Percentiles rank a stretch among this genome's conserved stretches.
phyloP scores from a whole-genome alignment of 2,113 vertebrate genomes.

The Macaca fascicularis region T2T-MFA8v1.1 NC_088388.1:3958001-3958500 shows the following conservation, averaged over 20 bases:
- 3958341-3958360: background rate
- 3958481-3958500: rapidly evolving
- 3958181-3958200: rapidly evolving
- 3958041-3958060: no score
- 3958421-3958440: rapidly evolving
- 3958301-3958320: background rate
- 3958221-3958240: rapidly evolving
- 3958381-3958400: background rate
- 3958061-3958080: rapidly evolving
- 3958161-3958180: background rate
- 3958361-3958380: background rate
- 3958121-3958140: rapidly evolving
- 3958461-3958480: rapidly evolving
- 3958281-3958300: rapidly evolving
- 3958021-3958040: rapidly evolving
- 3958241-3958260: rapidly evolving
- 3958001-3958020: rapidly evolving
- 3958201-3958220: rapidly evolving
- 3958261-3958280: background rate
- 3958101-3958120: rapidly evolving
- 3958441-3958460: rapidly evolving
- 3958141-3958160: rapidly evolving
- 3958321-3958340: rapidly evolving
- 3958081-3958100: rapidly evolving
- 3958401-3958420: background rate